These are phyloP conservation scores for Lithophane leautieri DNA, from an alignment of 2,888 invertebrate species.

Conservation along the genomic window DNA sequence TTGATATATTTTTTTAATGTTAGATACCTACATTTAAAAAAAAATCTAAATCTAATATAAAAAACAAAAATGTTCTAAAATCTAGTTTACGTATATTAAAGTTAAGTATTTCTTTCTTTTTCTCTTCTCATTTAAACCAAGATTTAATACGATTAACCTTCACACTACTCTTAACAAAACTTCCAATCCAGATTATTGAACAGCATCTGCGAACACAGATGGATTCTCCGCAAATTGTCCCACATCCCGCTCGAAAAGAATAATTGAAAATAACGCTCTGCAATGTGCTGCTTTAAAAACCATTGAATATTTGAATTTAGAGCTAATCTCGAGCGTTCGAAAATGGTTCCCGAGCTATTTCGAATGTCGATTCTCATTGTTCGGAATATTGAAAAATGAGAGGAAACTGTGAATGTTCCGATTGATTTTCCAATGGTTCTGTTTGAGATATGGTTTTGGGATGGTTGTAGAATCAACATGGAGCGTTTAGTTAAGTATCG, in stretches of 20 bases:
- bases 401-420: constrained; percentile 18
- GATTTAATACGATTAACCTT: background rate
- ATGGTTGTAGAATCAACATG: background rate
- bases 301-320: constrained; percentile 57
- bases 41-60: no score
- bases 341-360: constrained; percentile 17
- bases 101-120: background rate
- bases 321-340: constrained; percentile 41
- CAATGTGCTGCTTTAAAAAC: constrained; percentile 47
- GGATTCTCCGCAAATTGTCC: constrained; percentile 38
- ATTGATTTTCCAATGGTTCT: constrained; percentile 16
- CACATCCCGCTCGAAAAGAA: constrained; percentile 54
- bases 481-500: background rate
- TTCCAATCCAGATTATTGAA: constrained; percentile 25
- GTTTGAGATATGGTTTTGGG: background rate
- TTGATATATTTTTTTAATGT: no score
- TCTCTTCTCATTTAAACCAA: no score
- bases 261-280: constrained; percentile 58
- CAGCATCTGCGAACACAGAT: constrained; percentile 22
- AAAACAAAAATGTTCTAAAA: background rate
- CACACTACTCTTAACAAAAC: constrained; percentile 8
- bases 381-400: constrained; percentile 50
- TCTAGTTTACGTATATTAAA: background rate
- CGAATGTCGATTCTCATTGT: constrained; percentile 39
- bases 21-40: no score